Conservation (phyloP, 2,888 invertebrate species). For the Spialia ferax region DNA sequence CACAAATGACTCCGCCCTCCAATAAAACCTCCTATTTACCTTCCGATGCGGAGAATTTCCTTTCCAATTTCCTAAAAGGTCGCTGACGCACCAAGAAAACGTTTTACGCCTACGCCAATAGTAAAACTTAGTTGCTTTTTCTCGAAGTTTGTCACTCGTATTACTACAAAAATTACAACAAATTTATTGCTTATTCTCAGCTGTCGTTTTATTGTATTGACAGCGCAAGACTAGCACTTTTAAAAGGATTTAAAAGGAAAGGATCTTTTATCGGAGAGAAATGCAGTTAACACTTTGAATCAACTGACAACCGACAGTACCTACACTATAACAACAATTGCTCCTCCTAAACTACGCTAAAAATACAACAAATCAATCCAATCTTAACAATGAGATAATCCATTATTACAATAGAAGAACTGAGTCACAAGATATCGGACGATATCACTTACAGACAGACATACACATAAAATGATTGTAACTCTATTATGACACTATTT, state of each 20-base stretch:
- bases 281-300: too few relatives aligned
- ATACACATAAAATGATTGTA: not conserved
- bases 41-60: slow-evolving; percentile 8
- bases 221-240: too few relatives aligned
- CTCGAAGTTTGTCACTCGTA: not conserved
- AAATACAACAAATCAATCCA: not conserved
- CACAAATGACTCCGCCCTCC: slow-evolving; percentile 11
- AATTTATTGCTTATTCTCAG: too few relatives aligned
- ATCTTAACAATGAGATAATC: too few relatives aligned
- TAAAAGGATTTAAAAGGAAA: too few relatives aligned
- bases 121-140: not conserved
- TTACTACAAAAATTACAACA: too few relatives aligned
- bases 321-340: too few relatives aligned
- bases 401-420: not conserved
- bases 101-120: not conserved
- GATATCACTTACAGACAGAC: not conserved
- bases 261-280: too few relatives aligned
- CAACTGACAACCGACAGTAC: too few relatives aligned
- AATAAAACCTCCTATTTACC: slow-evolving; percentile 27
- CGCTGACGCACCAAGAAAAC: not conserved
- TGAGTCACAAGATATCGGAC: not conserved
- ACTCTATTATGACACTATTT: not conserved
- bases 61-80: slow-evolving; percentile 28
- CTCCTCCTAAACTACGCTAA: too few relatives aligned
- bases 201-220: too few relatives aligned